Evolutionary conservation across 2,888 invertebrate species (phyloP), one percentile per base, ranked within the genome.

Genomic region (Drosophila nr. medialis): DNA sequence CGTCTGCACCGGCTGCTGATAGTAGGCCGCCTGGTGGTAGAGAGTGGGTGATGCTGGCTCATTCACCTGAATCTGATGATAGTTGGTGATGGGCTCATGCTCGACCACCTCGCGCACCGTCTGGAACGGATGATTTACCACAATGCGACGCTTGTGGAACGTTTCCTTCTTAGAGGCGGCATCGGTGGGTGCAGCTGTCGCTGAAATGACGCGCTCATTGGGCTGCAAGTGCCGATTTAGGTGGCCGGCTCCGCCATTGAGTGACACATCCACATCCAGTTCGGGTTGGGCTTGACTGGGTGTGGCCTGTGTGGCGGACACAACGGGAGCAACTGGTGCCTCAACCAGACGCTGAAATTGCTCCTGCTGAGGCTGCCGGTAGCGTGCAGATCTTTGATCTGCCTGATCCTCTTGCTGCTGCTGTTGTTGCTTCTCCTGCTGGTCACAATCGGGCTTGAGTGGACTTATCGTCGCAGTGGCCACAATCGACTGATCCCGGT

Each of bases 71-170:
- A 94, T 93, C 72, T 94, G 93, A 77, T 94, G 94, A 76, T 94
- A 92, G 82, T 95, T 94, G 48, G 95, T 94, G 49, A 94, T 94
- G 38, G 95, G 95, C 86, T 95, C 94, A 53, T 94, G 94, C 51
- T 95, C 94, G 72, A 95, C 94, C 32, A 94, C 93, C 86, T 95
- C 94, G 81, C 95, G 94, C 24, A 95, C 93, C 3, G 95, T 95
- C 90, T 95, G 94, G 75, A 95, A 94, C 21, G 95, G 95, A 68
- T 94, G 93, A 77, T 94, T 94, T 49, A 95, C 94, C n/a, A 95
- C 95, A 72, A 95, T 94, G 72, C 95, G 94, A 40, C 95, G 93
- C 40, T 95, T 95, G 75, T 94, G 94, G 59, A 94, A 94, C 64
- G 94, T 94, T 90, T 95, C 95, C 58, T 94, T 94, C 53, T 93